phyloP scores from a whole-genome alignment of 1,140 invertebrate species.

The Armadillidium nasatum region DNA sequence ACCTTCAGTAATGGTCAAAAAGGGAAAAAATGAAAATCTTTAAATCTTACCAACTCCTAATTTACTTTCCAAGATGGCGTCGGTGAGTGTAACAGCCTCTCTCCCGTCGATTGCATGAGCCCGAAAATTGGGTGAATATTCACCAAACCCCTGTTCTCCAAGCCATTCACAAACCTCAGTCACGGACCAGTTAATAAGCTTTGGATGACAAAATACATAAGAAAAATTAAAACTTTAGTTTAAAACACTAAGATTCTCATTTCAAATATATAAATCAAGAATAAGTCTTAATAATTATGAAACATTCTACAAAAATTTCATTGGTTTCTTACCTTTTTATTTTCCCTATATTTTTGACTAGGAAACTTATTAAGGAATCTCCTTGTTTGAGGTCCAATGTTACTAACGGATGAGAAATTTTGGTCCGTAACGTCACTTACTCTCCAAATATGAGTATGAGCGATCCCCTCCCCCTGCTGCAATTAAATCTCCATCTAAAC shows the following conservation, averaged over 20 bases:
- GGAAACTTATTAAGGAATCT: slow-evolving; percentile 32
- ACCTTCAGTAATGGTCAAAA: too few relatives aligned
- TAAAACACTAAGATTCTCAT: too few relatives aligned
- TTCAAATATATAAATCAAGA: too few relatives aligned
- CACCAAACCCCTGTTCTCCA: slow-evolving; percentile 55
- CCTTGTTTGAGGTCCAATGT: not conserved
- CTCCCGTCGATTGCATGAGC: slow-evolving; percentile 57
- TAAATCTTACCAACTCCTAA: slow-evolving; percentile 55
- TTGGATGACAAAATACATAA: not conserved
- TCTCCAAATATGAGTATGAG: slow-evolving; percentile 51
- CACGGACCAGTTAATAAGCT: slow-evolving; percentile 54
- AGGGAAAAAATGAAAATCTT: too few relatives aligned
- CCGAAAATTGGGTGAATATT: slow-evolving; percentile 54
- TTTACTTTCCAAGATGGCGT: slow-evolving; percentile 54
- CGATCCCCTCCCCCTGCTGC: slow-evolving; percentile 58
- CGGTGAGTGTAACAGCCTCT: slow-evolving; percentile 56
- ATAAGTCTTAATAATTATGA: too few relatives aligned
- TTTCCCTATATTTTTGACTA: slow-evolving; percentile 32
- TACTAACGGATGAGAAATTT: not conserved
- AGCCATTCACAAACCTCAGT: slow-evolving; percentile 62
- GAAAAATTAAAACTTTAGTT: too few relatives aligned
- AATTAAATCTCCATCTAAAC: slow-evolving; percentile 59
- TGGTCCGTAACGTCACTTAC: slow-evolving; percentile 40
- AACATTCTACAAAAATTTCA: not conserved
- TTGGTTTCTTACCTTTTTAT: slow-evolving; percentile 20